Evolutionary conservation across 2,888 invertebrate species (phyloP), one percentile per base, ranked within the genome.

Genomic region (Catocala fraxini): DNA sequence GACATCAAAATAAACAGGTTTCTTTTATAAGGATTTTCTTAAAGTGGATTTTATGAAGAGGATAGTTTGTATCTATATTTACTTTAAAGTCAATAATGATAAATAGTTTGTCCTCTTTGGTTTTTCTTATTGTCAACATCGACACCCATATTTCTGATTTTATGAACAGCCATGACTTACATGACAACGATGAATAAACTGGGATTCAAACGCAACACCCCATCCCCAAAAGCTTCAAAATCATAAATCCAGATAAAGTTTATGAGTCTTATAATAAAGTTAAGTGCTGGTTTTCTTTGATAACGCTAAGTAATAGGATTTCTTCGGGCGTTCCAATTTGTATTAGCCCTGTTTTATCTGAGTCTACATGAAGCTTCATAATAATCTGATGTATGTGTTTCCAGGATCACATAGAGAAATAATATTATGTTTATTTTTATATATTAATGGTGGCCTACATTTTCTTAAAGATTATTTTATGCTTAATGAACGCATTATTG

Each of bases 1-100:
- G 90, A 92, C 92, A 93, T 90, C 89, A 89, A 85, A 89, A 88
- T 89, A 92, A 92, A 92, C 87, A 93, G 83, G 82, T 89, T 87
- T 86, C 59, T 73, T 73, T 69, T 70, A 65, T 82, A 83, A 87
- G 59, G 56, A 66, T 71, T 72, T 64, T 75, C 80, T 80, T 79
- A 71, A 55, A 51, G 51, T 55, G 35, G 35, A 41, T 51, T n/a
- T 60, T 56, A 34, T 39, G 11, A 48, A 56, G 47, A 33, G 41
- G 12, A 47, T 47, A 39, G 47, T 5, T 5, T n/a, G 39, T 42
- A 34, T 42, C 7, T 43, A 42, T 53, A n/a, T 59, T 53, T 47
- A 25, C 53, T 42, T 5, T 47, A 11, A 13, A 47, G 39, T 41
- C 47, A 47, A 49, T 47, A 47, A 25, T 41, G n/a, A n/a, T 12